Conservation (phyloP, 2,888 invertebrate genomes). For the Cataglyphis altisquamis region DNA sequence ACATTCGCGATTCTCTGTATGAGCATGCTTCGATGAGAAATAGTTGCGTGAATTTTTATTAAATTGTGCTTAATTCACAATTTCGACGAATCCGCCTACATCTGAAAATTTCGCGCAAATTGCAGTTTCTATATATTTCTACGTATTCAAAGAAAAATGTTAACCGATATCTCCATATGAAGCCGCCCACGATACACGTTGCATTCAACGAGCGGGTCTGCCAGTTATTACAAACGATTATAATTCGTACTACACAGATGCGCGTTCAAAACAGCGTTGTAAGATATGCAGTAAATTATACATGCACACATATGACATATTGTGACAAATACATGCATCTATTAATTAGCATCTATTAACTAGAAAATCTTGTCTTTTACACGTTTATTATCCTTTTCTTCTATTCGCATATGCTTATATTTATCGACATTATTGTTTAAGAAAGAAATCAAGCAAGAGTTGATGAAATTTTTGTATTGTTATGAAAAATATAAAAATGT, state of each 20-base stretch:
- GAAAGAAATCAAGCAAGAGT: neutral
- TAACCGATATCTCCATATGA: neutral
- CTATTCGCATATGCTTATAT: neutral
- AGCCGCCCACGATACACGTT: slow-evolving; percentile 10
- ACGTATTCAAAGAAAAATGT: slow-evolving; percentile 16
- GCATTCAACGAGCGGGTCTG: neutral
- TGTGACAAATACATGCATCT: slow-evolving; percentile 9
- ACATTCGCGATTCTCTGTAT: neutral
- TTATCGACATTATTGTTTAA: slow-evolving; percentile 1
- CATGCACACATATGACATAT: neutral
- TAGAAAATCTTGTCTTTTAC: neutral
- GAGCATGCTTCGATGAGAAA: neutral
- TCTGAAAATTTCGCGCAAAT: slow-evolving; percentile 6
- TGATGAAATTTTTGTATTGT: neutral
- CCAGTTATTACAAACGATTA: slow-evolving; percentile 29
- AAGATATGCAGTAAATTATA: slow-evolving; percentile 7
- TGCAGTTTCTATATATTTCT: neutral
- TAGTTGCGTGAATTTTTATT: slow-evolving; percentile 4
- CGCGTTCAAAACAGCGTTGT: neutral
- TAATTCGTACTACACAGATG: slow-evolving; percentile 12
- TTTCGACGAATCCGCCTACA: slow-evolving; percentile 4
- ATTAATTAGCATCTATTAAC: no score
- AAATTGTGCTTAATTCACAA: neutral
- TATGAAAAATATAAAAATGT: neutral
- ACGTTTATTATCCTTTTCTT: neutral